These are phyloP conservation scores for Asobara japonica DNA, from an alignment of 1,140 invertebrate genomes.

Conservation along the genomic window DNA sequence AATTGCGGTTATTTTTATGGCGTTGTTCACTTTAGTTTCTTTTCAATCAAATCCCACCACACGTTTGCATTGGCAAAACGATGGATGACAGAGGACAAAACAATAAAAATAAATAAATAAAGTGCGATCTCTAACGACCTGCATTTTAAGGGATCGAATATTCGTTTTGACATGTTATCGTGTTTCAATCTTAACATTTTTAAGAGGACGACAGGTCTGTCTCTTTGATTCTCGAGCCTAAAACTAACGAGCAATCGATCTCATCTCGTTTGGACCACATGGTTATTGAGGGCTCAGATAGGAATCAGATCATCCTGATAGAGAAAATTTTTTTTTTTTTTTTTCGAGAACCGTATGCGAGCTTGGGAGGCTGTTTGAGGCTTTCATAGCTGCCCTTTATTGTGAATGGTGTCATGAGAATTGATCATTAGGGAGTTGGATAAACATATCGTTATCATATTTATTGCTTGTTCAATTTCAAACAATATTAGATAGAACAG, in stretches of 20 bases:
- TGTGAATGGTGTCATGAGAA: too few species aligned
- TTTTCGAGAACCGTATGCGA: too few species aligned
- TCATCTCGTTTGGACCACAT: background rate
- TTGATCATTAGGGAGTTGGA: too few species aligned
- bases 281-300: background rate
- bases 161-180: slow-evolving; percentile 5
- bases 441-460: too few species aligned
- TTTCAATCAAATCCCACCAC: slow-evolving; percentile 4
- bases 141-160: slow-evolving; percentile 14
- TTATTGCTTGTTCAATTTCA: too few species aligned
- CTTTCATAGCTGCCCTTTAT: too few species aligned
- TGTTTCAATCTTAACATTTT: slow-evolving; percentile 5
- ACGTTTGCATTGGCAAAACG: background rate
- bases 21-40: background rate
- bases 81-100: background rate
- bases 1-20: background rate
- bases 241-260: background rate
- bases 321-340: background rate
- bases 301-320: background rate
- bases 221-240: background rate
- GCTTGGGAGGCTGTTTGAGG: too few species aligned
- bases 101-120: background rate
- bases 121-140: background rate
- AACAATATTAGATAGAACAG: too few species aligned
- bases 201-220: slow-evolving; percentile 1